Evolutionary conservation across 2,797 vertebrate genomes (phyloP).

Genomic region (Poecilia picta): DNA sequence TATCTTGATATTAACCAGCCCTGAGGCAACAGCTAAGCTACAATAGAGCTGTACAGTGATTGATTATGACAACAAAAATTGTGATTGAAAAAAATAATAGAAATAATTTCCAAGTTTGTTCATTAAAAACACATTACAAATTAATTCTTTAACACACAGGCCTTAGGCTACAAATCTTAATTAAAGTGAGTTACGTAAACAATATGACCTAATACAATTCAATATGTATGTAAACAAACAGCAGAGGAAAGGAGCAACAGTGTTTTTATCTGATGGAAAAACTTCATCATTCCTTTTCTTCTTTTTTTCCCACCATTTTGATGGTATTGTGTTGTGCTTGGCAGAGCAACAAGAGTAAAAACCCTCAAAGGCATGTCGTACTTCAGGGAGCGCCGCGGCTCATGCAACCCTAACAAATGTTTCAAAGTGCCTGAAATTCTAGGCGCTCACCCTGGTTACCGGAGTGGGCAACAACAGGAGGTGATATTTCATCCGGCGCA

Average conservation of each 20-base stretch:
- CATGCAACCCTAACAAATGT: conserved; percentile 1
- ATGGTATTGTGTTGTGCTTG: not conserved
- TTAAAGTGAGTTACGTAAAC: not conserved
- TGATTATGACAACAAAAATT: not conserved
- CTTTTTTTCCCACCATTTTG: not conserved
- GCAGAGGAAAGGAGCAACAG: not conserved
- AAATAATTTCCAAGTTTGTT: not conserved
- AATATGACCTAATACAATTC: not conserved
- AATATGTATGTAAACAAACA: not conserved
- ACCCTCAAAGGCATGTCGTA: not conserved
- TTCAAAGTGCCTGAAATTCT: conserved; percentile 1
- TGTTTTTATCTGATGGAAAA: not conserved
- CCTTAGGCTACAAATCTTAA: not conserved
- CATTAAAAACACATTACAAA: not conserved
- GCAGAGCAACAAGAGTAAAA: not conserved
- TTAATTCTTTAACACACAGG: not conserved
- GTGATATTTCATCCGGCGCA: conserved; percentile 69
- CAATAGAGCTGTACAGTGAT: not conserved
- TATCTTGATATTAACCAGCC: too few relatives aligned
- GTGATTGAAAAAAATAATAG: not conserved
- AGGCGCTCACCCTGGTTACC: conserved; percentile 39
- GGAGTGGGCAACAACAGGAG: conserved; percentile 55
- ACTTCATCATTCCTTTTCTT: not conserved
- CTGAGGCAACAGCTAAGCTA: not conserved
- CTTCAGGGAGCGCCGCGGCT: not conserved